Evolutionary conservation across 2,797 vertebrate species (phyloP), one percentile per base, ranked within the genome.

Genomic region (Enteromius argenteus): DNA sequence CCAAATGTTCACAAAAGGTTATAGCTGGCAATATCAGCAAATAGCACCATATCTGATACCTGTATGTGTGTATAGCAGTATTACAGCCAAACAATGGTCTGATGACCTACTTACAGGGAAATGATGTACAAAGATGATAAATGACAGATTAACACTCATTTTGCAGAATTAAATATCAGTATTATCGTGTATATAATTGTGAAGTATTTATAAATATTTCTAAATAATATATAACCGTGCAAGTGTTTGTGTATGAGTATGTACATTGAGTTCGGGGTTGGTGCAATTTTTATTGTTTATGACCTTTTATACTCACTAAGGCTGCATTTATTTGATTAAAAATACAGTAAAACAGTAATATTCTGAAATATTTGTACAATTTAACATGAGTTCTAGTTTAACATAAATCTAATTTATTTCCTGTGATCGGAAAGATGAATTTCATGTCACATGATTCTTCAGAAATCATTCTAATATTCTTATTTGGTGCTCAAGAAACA

Each of bases 61-160:
- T 46, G 17, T 32, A 53, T 42, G 35, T 69, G 67, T 60, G 23
- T 58, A 10, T 15, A 13, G 37, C 27, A 35, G 23, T 4, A 17
- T 81, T 72, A 44, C 67, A n/a, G 17, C 10, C 17, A 8, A 72
- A 72, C 53, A 72, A 46, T 15, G 51, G 11, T 80, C 23, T 32
- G 27, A 71, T 10, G 39, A 69, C 19, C 13, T 67, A 9, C 37
- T 30, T 69, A 42, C n/a, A 69, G 23, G 21, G 35, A 56, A 23
- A 56, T 71, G 3, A 71, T 44, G 11, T 32, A 71, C 11, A 42
- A 30, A 71, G 15, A 71, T 71, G 11, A 56, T 11, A 10, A 37
- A 3, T 69, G 8, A 44, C 14, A 67, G 7, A 69, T 39, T 56
- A 14, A 60, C 23, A 62, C 4, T 27, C 4, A 27, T 27, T 14